Evolutionary conservation across 2,113 vertebrate genomes (phyloP).

Genomic region (Oxygymnocypris stewartii): DNA sequence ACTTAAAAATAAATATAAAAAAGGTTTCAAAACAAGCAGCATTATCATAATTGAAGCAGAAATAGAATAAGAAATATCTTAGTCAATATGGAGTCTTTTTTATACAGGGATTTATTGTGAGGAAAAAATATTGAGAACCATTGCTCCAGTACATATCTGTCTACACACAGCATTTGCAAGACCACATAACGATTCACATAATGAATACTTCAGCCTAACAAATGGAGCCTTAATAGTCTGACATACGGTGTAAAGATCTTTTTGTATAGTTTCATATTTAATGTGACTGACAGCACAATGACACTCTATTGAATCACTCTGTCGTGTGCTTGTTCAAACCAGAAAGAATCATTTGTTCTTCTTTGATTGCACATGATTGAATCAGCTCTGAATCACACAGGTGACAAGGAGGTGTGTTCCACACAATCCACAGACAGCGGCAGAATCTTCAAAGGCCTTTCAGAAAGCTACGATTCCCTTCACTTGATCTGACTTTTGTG

Average conservation of each 20-base stretch:
- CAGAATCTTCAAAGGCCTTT: conserved; percentile 51
- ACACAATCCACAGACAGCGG: conserved; percentile 13
- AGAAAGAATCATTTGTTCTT: conserved; percentile 33
- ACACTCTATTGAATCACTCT: conserved; percentile 19
- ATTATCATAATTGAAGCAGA: too few relatives aligned
- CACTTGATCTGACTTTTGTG: too few relatives aligned
- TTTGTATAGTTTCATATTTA: neutral
- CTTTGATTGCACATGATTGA: conserved; percentile 45
- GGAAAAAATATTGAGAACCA: neutral
- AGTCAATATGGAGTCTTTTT: too few relatives aligned
- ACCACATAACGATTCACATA: neutral
- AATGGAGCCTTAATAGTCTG: neutral
- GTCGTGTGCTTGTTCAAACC: conserved; percentile 5
- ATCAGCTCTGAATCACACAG: conserved; percentile 41
- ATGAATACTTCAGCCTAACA: neutral
- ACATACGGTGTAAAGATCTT: neutral
- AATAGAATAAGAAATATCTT: too few relatives aligned
- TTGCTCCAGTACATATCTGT: too few relatives aligned
- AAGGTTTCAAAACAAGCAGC: too few relatives aligned
- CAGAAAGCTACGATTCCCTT: conserved; percentile 48
- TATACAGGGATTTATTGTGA: too few relatives aligned
- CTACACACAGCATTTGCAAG: neutral
- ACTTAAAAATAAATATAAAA: too few relatives aligned
- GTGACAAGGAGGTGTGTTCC: neutral
- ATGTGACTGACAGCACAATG: conserved; percentile 27